phyloP scores from a whole-genome alignment of 2,888 invertebrate species.

The Blastobasis lacticolella region DNA sequence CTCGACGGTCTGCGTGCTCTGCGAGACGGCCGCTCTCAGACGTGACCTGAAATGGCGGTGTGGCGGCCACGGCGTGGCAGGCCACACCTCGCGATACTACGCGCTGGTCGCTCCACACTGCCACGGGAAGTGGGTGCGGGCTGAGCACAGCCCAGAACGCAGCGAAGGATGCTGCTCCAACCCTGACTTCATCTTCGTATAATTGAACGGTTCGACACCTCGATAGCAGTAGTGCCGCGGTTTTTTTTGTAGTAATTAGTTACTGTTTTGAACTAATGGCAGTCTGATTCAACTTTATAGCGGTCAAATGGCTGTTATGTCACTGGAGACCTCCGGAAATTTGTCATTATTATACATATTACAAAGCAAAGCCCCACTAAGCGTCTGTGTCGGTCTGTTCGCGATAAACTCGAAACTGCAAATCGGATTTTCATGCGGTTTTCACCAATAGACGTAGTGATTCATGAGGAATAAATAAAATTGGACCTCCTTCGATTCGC shows the following conservation, averaged over 20 bases:
- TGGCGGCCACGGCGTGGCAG: constrained; percentile 87
- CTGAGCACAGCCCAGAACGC: constrained; percentile 44
- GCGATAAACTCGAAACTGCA: too few relatives aligned
- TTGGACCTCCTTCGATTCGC: too few relatives aligned
- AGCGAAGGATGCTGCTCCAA: constrained; percentile 49
- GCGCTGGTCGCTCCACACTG: constrained; percentile 90
- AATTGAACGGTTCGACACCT: constrained; percentile 12
- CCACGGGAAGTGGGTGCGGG: constrained; percentile 89
- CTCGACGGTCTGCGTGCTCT: constrained; percentile 84
- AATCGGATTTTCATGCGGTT: too few relatives aligned
- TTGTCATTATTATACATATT: too few relatives aligned
- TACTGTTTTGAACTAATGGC: not conserved
- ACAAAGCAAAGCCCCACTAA: too few relatives aligned
- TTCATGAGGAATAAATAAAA: too few relatives aligned
- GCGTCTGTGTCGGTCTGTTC: too few relatives aligned
- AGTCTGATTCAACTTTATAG: not conserved
- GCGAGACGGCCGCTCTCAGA: constrained; percentile 87
- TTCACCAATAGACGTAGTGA: too few relatives aligned
- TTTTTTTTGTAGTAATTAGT: not conserved
- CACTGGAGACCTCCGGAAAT: too few relatives aligned
- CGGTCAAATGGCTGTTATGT: too few relatives aligned
- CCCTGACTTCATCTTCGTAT: constrained; percentile 67
- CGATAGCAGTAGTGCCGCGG: not conserved
- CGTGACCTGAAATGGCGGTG: constrained; percentile 84
- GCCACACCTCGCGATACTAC: constrained; percentile 85